Conservation (phyloP, 2,797 vertebrate genomes). For the Microctenopoma stevenorrisi region DNA sequence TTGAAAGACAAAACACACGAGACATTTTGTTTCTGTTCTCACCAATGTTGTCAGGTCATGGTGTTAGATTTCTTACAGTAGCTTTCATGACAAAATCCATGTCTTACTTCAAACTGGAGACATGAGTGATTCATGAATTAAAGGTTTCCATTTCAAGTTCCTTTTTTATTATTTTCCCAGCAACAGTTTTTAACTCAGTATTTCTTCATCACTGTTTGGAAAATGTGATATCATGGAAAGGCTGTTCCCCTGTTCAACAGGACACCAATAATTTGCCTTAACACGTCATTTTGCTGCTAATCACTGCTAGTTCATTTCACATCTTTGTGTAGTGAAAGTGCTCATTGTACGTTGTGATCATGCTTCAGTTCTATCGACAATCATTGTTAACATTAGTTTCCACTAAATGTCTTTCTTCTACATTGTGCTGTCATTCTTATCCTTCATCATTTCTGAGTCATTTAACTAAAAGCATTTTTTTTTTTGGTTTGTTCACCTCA, state of each 20-base stretch:
- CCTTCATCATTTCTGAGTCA: constrained; percentile 4
- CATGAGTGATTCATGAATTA: constrained; percentile 1
- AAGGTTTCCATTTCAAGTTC: not conserved
- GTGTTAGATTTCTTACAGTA: too few species aligned
- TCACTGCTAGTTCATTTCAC: constrained; percentile 36
- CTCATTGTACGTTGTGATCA: constrained; percentile 3
- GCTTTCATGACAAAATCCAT: too few species aligned
- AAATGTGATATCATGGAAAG: not conserved
- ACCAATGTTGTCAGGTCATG: constrained; percentile 3
- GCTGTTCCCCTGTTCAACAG: constrained; percentile 29
- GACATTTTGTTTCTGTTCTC: constrained; percentile 15
- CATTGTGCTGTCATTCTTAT: constrained; percentile 23
- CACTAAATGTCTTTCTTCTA: constrained; percentile 37
- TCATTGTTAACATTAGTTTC: constrained; percentile 43
- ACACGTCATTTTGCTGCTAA: constrained; percentile 73
- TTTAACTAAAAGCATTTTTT: constrained; percentile 44
- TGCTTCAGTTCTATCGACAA: constrained; percentile 62
- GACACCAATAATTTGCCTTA: constrained; percentile 73
- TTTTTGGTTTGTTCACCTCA: constrained; percentile 14
- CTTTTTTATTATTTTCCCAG: constrained; percentile 1
- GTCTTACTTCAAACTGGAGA: too few species aligned
- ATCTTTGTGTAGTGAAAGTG: constrained; percentile 6
- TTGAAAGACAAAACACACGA: not conserved
- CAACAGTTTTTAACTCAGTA: constrained; percentile 6
- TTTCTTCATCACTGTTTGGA: constrained; percentile 12